Base-by-base conservation (phyloP, 2,888 invertebrate species). In the Linnaemya tessellans region DNA sequence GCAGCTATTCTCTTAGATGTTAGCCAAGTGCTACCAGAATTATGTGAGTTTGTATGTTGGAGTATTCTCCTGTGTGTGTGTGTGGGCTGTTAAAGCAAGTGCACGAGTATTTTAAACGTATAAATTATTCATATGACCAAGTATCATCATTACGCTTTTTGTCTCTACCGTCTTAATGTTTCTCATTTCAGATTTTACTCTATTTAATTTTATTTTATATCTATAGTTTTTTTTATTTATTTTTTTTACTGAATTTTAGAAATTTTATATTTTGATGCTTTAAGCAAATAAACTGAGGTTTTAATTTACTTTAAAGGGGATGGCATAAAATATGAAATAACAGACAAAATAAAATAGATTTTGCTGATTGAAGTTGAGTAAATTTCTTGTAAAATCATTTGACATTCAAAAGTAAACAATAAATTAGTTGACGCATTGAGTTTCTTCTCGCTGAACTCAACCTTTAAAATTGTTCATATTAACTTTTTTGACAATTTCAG, bases 121-220 rank as follows among this genome's bases (percentile, higher is more conserved):
- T 84, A 84, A 78, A 84, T 84, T 81, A 84, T 84, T 84, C 81
- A 84, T 81, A 78, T 84, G 73, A 56, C 81, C 75, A 80, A 81
- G 67, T 86, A 73, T 82, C 64, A 78, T 86, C 73, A 78, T 82
- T 35, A 49, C 60, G 62, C 35, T 80, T 71, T 83, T 71, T 75
- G 60, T 75, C 80, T 62, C 60, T 71, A 78, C 62, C 41, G 49
- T 30, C 25, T 68, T 68, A 54, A 54, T 73, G 51, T 64, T 65
- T 70, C 60, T n/a, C 22, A 38, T 58, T 13, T 67, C 15, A n/a
- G 2, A 54, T 49, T n/a, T 22, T 38, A 22, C 22, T 68, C 68
- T 18, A 22, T 58, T 22, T 62, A 25, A 8, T n/a, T 67, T 67
- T n/a, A 13, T 20, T 22, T 20, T 7, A 3, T 0, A 30, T 35